Evolutionary conservation across 2,888 invertebrate genomes (phyloP), one percentile per base, ranked within the genome.

Genomic region (Isoperla grammatica): DNA sequence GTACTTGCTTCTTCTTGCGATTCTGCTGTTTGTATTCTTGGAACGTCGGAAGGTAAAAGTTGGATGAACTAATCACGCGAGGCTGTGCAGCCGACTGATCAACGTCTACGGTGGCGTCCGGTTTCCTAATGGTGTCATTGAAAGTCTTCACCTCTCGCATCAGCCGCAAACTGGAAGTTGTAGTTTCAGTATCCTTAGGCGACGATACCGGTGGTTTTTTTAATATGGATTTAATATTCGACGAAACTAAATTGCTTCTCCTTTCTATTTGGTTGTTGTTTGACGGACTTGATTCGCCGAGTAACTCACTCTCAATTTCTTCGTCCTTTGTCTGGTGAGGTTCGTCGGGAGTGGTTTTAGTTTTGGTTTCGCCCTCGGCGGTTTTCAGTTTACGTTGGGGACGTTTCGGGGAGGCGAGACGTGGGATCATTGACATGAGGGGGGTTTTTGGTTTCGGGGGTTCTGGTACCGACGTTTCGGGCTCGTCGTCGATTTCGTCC

Each of bases 11-110:
- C 69, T 72, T 72, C 61, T 68, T 69, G 54, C 64, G 54, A 75
- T 64, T 75, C 69, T 69, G 54, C 59, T 46, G 71, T 69, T 68
- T 76, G 53, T 77, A 62, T 75, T 77, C 70, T 73, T 77, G 63
- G 54, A 65, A 63, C 76, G 81, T 80, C 35, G 83, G 84, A 64
- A 85, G 73, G 74, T 85, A 85, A 76, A 85, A 84, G 66, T 83
- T 19, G 17, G 42, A 37, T 50, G 53, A 22, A 20, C 22, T 39
- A 39, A 40, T 17, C 60, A 70, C 69, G 65, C 73, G 72, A 64
- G 71, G 68, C 66, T 69, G 67, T 61, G 57, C 64, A 17, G n/a
- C 8, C 49, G 57, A 50, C 49, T 50, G 49, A 29, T 29, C 5
- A 29, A 11, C 23, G 29, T 12, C 49, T n/a, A n/a, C n/a, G 8